Evolutionary conservation across 2,797 vertebrate species (phyloP).

Genomic region (Coluber constrictor): DNA sequence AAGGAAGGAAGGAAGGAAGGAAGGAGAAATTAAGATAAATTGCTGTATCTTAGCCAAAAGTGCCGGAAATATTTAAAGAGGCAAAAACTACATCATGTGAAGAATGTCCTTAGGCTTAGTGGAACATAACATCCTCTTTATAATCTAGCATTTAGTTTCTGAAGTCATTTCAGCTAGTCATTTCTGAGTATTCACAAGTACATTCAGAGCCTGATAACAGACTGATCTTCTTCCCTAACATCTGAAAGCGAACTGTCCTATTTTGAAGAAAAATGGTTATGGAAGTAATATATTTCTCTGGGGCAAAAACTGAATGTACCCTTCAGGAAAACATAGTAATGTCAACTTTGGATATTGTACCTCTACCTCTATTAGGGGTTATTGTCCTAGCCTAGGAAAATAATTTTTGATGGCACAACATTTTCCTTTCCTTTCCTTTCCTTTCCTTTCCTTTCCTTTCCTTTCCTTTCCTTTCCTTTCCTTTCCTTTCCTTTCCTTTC

Average conservation of each 20-base stretch:
- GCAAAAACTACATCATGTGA: background rate
- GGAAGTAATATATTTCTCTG: background rate
- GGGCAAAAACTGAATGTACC: background rate
- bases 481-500: no score
- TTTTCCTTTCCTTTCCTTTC: no score
- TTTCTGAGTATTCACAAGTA: background rate
- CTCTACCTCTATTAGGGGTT: background rate
- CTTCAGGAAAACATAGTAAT: background rate
- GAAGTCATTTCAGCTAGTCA: background rate
- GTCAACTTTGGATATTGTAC: background rate
- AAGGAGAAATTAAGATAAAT: background rate
- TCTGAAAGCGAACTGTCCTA: background rate
- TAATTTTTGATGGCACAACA: background rate
- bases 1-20: no score
- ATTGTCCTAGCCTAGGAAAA: background rate
- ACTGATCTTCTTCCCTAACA: background rate
- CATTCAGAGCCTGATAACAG: background rate
- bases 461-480: no score
- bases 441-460: no score
- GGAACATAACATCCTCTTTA: background rate
- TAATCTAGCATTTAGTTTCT: background rate
- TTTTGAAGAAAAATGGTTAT: background rate
- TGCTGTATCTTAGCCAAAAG: background rate
- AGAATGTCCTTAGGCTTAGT: background rate
- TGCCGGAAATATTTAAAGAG: background rate